Percentiles rank a stretch among this genome's conserved stretches.
phyloP scores from a whole-genome alignment of 2,113 vertebrate genomes.

The Oncorhynchus kisutch region DNA sequence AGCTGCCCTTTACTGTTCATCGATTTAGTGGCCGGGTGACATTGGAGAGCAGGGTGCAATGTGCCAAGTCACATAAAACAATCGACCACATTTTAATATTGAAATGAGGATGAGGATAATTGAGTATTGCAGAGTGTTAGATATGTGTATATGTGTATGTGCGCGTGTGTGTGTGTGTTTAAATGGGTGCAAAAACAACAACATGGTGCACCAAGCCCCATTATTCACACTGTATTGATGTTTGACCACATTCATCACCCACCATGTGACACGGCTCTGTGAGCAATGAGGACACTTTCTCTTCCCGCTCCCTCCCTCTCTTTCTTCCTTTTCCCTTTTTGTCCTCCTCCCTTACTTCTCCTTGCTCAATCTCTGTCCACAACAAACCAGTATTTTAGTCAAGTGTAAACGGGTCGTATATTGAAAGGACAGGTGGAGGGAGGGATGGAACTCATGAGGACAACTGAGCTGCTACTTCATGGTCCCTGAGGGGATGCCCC shows the following conservation, averaged over 20 bases:
- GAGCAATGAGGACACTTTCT: conserved; percentile 19
- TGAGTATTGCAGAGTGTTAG: background rate
- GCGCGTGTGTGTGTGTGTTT: conserved; percentile 26
- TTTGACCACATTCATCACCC: conserved; percentile 59
- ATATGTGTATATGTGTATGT: background rate
- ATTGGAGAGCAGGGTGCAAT: conserved; percentile 46
- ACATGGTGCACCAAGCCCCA: conserved; percentile 18
- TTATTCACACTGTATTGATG: conserved; percentile 50
- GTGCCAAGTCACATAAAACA: conserved; percentile 71
- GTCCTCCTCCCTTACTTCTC: background rate
- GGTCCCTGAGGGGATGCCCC: background rate
- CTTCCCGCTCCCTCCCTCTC: conserved; percentile 13
- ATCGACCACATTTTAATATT: conserved; percentile 70
- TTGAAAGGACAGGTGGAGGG: background rate
- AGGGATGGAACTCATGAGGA: too few species aligned
- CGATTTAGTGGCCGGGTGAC: conserved; percentile 65
- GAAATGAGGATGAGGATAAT: conserved; percentile 44
- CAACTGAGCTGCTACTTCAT: too few species aligned
- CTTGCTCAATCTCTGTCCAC: background rate
- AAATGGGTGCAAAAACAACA: background rate
- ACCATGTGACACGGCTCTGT: conserved; percentile 32
- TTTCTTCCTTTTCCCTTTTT: background rate
- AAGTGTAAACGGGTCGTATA: background rate
- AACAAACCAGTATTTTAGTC: background rate
- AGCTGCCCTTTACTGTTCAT: conserved; percentile 54